Conservation (phyloP, 92 coral and sea anemone species). For the Porites lobata region DNA sequence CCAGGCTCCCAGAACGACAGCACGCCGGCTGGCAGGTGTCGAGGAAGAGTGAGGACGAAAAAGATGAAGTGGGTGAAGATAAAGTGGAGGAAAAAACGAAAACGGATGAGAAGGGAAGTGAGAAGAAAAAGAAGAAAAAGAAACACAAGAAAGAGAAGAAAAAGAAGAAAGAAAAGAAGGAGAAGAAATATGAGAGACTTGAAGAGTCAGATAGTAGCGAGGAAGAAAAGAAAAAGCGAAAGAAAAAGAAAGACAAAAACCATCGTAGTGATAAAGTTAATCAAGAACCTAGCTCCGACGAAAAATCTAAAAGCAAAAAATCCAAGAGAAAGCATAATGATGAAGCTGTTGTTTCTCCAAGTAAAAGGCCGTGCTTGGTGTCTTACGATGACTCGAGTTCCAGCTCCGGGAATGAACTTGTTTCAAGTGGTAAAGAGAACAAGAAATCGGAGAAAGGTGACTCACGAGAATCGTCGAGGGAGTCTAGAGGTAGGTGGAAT, state of each 20-base stretch:
- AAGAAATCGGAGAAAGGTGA: not conserved
- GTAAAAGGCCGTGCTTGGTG: constrained; percentile 68
- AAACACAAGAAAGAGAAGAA: constrained; percentile 66
- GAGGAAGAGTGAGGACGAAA: constrained; percentile 50
- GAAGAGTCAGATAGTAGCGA: constrained; percentile 24
- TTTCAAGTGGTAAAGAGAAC: not conserved
- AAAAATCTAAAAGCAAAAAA: constrained; percentile 51
- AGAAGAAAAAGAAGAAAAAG: constrained; percentile 63
- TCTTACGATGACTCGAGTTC: constrained; percentile 75
- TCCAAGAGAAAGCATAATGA: constrained; percentile 57
- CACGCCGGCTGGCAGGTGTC: constrained; percentile 98
- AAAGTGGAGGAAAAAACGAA: constrained; percentile 16
- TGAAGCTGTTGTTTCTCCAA: not conserved
- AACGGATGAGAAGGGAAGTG: constrained; percentile 22
- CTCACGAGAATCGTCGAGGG: not conserved
- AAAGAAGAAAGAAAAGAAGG: constrained; percentile 67
- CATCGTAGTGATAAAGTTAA: constrained; percentile 44
- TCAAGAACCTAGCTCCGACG: constrained; percentile 45
- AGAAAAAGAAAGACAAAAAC: constrained; percentile 60
- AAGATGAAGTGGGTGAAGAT: constrained; percentile 16
- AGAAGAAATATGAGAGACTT: constrained; percentile 56
- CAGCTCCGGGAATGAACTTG: constrained; percentile 31
- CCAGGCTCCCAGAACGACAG: constrained; percentile 97
- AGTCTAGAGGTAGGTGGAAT: constrained; percentile 6
- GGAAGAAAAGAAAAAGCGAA: constrained; percentile 39